phyloP scores from a whole-genome alignment of 2,888 invertebrate genomes.

The Drosophila planitibia region DNA sequence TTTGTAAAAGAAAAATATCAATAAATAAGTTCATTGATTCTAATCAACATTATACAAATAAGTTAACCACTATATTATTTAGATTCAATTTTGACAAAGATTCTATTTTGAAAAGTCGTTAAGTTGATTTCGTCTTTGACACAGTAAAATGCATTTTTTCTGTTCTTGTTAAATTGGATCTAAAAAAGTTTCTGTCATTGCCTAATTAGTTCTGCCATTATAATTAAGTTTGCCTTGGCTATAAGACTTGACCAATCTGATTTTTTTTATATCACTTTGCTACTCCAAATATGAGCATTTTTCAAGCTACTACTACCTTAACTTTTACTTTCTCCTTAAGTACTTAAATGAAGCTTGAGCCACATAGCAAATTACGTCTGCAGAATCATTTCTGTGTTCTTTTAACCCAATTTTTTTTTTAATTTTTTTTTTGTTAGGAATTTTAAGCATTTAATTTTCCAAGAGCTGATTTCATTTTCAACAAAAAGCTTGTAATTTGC shows the following conservation, averaged over 20 bases:
- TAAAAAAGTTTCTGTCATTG: constrained; percentile 2
- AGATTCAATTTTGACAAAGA: background rate
- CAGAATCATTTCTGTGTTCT: constrained; percentile 35
- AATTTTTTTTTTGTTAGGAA: constrained; percentile 1
- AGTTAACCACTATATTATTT: background rate
- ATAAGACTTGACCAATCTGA: constrained; percentile 6
- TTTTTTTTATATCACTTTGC: constrained; percentile 16
- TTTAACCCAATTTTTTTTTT: constrained; percentile 40
- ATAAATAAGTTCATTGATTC: background rate
- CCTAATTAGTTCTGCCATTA: background rate
- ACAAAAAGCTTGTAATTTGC: constrained; percentile 68
- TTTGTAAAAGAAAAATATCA: no score
- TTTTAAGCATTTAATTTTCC: constrained; percentile 45
- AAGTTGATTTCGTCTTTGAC: background rate
- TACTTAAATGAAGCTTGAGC: constrained; percentile 41
- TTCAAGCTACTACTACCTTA: constrained; percentile 50
- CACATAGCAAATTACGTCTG: constrained; percentile 52
- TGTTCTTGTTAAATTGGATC: constrained; percentile 2
- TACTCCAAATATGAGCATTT: constrained; percentile 13
- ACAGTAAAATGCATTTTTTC: background rate
- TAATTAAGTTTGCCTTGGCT: constrained; percentile 9
- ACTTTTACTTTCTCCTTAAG: constrained; percentile 56
- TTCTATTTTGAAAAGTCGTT: background rate
- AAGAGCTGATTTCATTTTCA: constrained; percentile 65
- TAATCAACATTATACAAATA: background rate